Base-by-base conservation (phyloP, 2,888 invertebrate species). In the Epsilonema sp. region DNA sequence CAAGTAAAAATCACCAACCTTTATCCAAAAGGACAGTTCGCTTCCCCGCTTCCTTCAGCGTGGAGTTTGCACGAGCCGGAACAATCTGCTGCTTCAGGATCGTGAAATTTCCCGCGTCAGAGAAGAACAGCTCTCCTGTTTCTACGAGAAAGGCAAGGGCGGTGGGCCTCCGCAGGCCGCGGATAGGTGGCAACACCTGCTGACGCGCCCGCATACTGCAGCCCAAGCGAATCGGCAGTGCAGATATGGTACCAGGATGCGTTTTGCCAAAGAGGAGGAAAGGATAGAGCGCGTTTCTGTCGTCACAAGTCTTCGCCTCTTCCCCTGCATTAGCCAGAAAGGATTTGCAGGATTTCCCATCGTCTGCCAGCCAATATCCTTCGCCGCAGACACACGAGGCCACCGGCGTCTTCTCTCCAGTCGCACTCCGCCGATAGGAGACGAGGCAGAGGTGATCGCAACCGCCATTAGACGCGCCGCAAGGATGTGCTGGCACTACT, bases 381-480 rank as follows among this genome's bases (percentile, higher is more conserved):
- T 78, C 76, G 37, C 75, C 73, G 62, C 83, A 83, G 44, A 77
- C 60, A 67, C 83, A 84, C 57, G 73, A 74, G 52, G 76, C 75
- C 53, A 73, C 63, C 1, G 75, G 73, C 31, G 21, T 20, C 4
- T 3, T 22, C 4, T 3, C 5, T 19, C 36, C 37, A 23, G 65
- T 65, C 22, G 62, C 59, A n/a, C 64, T 61, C 3, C 22, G 23
- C 49, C 72, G 70, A 73, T 75, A 78, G n/a, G 63, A 50, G 40
- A 80, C 74, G 51, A 82, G 70, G 68, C 83, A 83, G 52, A 83
- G 70, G 66, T 83, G 82, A 55, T 75, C 75, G 71, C 83, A 83
- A 52, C 75, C 75, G 53, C 78, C 79, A 61, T 76, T 76, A 24
- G 72, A 66, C 37, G 66, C 68, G 52, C 74, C 74, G 67, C 82